Evolutionary conservation across 1,140 invertebrate genomes (phyloP).

Genomic region (Diuraphis noxia): DNA sequence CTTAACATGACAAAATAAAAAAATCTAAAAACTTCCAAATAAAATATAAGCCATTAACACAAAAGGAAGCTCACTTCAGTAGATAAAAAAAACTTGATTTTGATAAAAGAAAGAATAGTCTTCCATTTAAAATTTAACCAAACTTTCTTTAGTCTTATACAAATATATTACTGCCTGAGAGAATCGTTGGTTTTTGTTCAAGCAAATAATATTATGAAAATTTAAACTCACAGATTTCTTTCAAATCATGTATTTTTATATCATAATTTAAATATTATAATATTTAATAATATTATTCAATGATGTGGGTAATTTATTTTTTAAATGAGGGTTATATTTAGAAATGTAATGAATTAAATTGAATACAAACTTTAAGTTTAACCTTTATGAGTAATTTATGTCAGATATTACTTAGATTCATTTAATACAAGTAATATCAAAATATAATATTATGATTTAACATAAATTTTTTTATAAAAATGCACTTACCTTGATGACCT

Average conservation of each 20-base stretch:
- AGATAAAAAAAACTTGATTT: background rate
- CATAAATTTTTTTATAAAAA: background rate
- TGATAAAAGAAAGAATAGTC: background rate
- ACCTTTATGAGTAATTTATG: background rate
- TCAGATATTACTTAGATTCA: background rate
- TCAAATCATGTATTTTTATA: background rate
- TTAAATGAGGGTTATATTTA: background rate
- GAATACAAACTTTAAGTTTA: too few species aligned
- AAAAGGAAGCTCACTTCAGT: background rate
- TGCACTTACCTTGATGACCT: background rate
- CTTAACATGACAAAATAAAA: background rate
- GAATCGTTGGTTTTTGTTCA: background rate
- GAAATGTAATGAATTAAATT: background rate
- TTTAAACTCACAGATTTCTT: background rate
- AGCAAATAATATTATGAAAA: background rate
- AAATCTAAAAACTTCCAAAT: background rate
- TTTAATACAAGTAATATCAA: background rate
- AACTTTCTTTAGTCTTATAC: background rate
- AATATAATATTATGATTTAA: background rate
- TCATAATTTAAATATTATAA: too few species aligned
- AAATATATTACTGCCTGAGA: background rate
- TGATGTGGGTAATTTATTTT: background rate
- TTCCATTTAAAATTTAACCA: background rate
- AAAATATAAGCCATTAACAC: background rate
- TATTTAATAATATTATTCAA: too few species aligned